These are phyloP conservation scores for Clarias macrocephalus DNA, from an alignment of 2,113 vertebrate genomes.

Conservation along the genomic window DNA sequence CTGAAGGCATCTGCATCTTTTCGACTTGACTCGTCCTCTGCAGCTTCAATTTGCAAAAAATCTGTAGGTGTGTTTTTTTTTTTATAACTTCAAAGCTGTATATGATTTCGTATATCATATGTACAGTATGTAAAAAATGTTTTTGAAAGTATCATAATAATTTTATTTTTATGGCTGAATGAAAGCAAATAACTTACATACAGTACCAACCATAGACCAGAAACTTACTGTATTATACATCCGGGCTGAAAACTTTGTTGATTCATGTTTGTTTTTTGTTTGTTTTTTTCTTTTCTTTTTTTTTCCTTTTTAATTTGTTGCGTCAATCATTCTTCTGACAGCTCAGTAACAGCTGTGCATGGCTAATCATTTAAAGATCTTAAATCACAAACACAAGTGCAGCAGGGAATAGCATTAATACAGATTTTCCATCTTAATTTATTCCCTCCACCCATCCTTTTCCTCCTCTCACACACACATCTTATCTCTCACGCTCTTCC, in stretches of 20 bases:
- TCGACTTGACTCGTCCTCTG: neutral
- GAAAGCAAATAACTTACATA: neutral
- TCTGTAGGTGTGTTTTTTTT: neutral
- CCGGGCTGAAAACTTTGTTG: constrained; percentile 6
- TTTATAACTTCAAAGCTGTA: neutral
- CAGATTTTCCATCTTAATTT: constrained; percentile 28
- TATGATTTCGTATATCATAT: neutral
- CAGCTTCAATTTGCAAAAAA: neutral
- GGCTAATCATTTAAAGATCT: constrained; percentile 38
- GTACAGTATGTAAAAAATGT: neutral
- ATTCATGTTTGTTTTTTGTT: neutral
- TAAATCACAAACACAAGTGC: constrained; percentile 33
- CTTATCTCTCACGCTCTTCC: neutral
- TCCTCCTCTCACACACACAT: neutral
- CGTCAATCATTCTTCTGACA: constrained; percentile 42
- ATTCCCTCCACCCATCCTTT: neutral
- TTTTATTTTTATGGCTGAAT: neutral
- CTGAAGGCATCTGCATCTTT: neutral
- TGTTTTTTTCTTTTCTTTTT: neutral
- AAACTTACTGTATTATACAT: neutral
- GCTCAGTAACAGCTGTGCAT: constrained; percentile 39
- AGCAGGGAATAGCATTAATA: constrained; percentile 26
- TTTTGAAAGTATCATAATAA: neutral
- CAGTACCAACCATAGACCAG: neutral
- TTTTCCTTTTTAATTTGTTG: neutral